A percentile compares a stretch with the other conserved stretches of the same genome.
Conservation (phyloP, 1,140 invertebrate species). For the Neoseiulus cucumeris region DNA sequence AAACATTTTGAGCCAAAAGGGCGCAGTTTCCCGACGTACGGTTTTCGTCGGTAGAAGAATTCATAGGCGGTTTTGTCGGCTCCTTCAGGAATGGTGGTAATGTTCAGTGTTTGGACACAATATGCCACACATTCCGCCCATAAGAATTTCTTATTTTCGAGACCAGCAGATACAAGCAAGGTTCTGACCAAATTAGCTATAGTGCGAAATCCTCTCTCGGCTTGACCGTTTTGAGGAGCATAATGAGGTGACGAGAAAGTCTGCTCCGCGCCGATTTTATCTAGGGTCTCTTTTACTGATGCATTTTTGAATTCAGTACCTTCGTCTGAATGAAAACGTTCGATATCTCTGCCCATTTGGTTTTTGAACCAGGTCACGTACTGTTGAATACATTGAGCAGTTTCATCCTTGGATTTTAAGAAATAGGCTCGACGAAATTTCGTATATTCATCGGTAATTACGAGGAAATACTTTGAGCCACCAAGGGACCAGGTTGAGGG, state of each 20-base stretch:
- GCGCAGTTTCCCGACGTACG: no score
- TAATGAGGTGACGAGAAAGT: slow-evolving; percentile 4
- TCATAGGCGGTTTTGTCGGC: no score
- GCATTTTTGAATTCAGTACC: not conserved
- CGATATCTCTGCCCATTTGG: not conserved
- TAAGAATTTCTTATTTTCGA: slow-evolving; percentile 9
- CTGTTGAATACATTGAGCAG: not conserved
- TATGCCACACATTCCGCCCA: slow-evolving; percentile 9
- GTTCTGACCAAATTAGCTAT: slow-evolving; percentile 12
- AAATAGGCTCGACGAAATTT: not conserved
- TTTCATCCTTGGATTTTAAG: not conserved
- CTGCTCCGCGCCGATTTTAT: not conserved
- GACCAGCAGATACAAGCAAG: slow-evolving; percentile 7
- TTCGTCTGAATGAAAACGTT: not conserved
- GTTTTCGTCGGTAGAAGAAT: no score
- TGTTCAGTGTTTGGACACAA: no score
- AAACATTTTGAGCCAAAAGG: no score
- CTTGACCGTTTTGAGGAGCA: not conserved
- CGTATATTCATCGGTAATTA: not conserved
- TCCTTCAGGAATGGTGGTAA: no score
- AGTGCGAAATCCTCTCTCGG: slow-evolving; percentile 11
- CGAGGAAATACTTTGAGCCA: not conserved
- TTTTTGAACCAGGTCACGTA: not conserved
- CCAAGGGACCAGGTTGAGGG: not conserved
- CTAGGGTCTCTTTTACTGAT: not conserved